Percentiles rank a stretch among this genome's conserved stretches.
phyloP scores from a whole-genome alignment of 1,140 invertebrate genomes.

The Temnothorax longispinosus region DNA sequence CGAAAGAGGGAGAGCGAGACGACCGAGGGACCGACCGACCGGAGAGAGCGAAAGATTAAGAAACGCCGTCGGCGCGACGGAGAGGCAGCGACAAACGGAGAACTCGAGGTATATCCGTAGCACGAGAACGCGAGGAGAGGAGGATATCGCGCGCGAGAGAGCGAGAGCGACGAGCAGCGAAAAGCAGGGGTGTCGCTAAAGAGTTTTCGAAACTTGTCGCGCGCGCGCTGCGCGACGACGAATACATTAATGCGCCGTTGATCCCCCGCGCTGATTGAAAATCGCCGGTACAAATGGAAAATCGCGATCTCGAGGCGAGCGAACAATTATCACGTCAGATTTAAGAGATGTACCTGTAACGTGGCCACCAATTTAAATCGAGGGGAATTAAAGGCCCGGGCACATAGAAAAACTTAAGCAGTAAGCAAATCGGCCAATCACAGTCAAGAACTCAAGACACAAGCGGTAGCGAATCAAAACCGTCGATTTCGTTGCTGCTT shows the following conservation, averaged over 20 bases:
- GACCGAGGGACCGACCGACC: background rate
- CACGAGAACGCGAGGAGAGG: slow-evolving; percentile 53
- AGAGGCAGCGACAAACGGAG: slow-evolving; percentile 45
- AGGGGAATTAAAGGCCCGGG: background rate
- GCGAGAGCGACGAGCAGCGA: slow-evolving; percentile 1
- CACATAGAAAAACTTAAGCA: no score
- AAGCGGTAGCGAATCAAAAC: no score
- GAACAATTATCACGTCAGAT: background rate
- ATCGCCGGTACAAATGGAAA: background rate
- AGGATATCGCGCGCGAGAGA: slow-evolving; percentile 38
- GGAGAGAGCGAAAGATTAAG: slow-evolving; percentile 73
- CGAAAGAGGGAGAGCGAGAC: slow-evolving; percentile 50
- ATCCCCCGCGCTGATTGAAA: background rate
- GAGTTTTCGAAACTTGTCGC: slow-evolving; percentile 67
- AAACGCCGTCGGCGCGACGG: slow-evolving; percentile 64
- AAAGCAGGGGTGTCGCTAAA: slow-evolving; percentile 74
- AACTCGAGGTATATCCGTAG: slow-evolving; percentile 55
- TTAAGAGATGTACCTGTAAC: background rate
- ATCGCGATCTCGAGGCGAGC: background rate
- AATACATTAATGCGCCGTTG: background rate
- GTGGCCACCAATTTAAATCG: background rate
- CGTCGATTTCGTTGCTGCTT: no score
- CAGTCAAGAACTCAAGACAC: no score
- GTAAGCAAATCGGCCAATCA: no score
- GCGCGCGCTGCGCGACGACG: background rate